A percentile compares a stretch with the other conserved stretches of the same genome.
phyloP scores from a whole-genome alignment of 1,140 invertebrate species.

The Oryctes rhinoceros region DNA sequence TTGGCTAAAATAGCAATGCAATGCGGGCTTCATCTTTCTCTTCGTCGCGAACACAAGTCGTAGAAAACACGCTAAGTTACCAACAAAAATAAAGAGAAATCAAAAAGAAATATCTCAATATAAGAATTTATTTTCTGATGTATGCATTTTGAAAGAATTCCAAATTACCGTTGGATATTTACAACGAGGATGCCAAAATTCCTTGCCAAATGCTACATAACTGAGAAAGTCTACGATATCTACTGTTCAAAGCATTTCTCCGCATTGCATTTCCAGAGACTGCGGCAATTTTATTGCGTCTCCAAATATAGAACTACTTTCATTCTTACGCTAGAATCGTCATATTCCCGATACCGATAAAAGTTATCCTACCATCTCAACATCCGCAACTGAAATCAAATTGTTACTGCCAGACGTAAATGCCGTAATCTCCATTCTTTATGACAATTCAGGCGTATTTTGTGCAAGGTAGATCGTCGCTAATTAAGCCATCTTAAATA shows the following conservation, averaged over 20 bases:
- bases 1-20: too few relatives aligned
- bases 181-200: background rate
- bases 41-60: too few relatives aligned
- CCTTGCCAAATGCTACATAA: slow-evolving; percentile 21
- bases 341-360: background rate
- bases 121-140: background rate
- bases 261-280: background rate
- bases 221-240: background rate
- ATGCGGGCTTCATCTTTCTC: too few relatives aligned
- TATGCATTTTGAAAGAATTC: slow-evolving; percentile 19
- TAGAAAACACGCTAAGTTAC: background rate
- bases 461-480: background rate
- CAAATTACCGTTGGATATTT: slow-evolving; percentile 1
- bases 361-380: background rate
- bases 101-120: background rate
- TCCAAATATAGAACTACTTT: background rate
- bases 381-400: background rate
- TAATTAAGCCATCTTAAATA: background rate
- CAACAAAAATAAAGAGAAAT: background rate
- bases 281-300: background rate
- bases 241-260: background rate
- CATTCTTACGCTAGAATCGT: background rate
- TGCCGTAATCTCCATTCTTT: background rate
- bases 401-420: background rate
- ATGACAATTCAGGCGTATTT: background rate